Percentiles rank a stretch among this genome's conserved stretches.
phyloP scores from a whole-genome alignment of 2,113 vertebrate species.

The Labeo catla region DNA sequence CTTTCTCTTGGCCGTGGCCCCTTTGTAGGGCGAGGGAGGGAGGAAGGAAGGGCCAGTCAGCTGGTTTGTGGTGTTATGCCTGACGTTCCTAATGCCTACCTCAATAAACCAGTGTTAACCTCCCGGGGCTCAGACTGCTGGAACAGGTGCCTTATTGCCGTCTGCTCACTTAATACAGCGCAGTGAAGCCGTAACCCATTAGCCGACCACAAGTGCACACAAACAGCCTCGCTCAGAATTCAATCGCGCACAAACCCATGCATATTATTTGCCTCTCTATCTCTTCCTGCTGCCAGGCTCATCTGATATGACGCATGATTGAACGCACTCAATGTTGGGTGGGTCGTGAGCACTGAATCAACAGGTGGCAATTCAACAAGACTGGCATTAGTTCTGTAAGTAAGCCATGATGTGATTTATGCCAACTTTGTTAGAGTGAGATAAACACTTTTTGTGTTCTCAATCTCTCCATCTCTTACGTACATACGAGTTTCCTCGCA shows the following conservation, averaged over 20 bases:
- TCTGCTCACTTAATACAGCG: slow-evolving; percentile 47
- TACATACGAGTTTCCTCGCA: neutral
- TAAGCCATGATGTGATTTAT: slow-evolving; percentile 43
- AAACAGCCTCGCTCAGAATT: neutral
- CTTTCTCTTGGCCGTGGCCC: slow-evolving; percentile 66
- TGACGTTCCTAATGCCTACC: slow-evolving; percentile 62
- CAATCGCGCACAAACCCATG: slow-evolving; percentile 28
- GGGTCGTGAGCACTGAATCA: slow-evolving; percentile 73
- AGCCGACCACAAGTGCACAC: slow-evolving; percentile 27
- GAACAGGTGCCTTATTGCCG: slow-evolving; percentile 67
- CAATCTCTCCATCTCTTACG: neutral
- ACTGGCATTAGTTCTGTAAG: slow-evolving; percentile 51
- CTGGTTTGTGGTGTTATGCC: slow-evolving; percentile 59
- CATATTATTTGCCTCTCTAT: slow-evolving; percentile 46
- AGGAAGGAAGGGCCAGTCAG: slow-evolving; percentile 54
- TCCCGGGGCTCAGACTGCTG: slow-evolving; percentile 47
- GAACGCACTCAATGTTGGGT: slow-evolving; percentile 52
- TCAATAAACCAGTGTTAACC: slow-evolving; percentile 66
- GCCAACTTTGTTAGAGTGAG: slow-evolving; percentile 4
- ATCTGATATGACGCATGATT: slow-evolving; percentile 65
- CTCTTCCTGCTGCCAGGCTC: slow-evolving; percentile 58
- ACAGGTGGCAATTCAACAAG: slow-evolving; percentile 72
- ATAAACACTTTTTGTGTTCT: slow-evolving; percentile 20
- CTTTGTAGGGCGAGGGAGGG: slow-evolving; percentile 46
- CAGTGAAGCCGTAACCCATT: slow-evolving; percentile 26